phyloP scores from a whole-genome alignment of 64 coral and sea anemone species.

The Montipora cactus region DNA sequence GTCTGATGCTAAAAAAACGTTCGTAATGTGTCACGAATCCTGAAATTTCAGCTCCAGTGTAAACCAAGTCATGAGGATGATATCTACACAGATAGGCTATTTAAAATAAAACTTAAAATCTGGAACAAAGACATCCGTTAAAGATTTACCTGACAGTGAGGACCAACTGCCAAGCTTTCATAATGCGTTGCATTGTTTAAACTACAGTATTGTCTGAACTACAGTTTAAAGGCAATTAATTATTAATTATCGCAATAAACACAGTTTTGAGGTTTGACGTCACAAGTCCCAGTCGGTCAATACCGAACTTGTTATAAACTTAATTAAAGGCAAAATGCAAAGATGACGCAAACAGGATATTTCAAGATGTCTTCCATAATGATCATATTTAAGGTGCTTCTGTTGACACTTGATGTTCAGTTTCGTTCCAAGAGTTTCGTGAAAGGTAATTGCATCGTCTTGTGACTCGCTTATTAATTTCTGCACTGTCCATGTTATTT shows the following conservation, averaged over 20 bases:
- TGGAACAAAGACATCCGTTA: background rate
- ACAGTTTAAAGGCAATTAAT: background rate
- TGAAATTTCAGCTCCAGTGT: too few species aligned
- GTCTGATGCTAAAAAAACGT: too few species aligned
- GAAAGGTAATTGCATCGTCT: background rate
- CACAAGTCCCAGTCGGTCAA: background rate
- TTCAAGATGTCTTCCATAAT: background rate
- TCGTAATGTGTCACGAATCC: too few species aligned
- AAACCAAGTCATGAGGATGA: too few species aligned
- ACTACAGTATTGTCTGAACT: background rate
- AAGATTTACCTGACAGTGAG: background rate
- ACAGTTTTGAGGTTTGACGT: slow-evolving; percentile 1
- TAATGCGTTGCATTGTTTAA: background rate
- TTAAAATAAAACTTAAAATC: too few species aligned
- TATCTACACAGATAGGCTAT: too few species aligned
- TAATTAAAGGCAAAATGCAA: background rate
- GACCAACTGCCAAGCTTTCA: background rate
- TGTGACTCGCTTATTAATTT: background rate
- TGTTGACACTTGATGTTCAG: background rate
- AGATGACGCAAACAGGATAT: background rate
- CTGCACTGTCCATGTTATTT: too few species aligned
- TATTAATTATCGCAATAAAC: background rate
- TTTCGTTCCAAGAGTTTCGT: background rate
- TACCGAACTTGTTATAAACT: background rate
- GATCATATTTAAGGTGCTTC: background rate